A percentile compares a stretch with the other conserved stretches of the same genome.
These are phyloP conservation scores for Drosophila carrolli DNA, from an alignment of 1,140 invertebrate species.

Conservation along the genomic window DNA sequence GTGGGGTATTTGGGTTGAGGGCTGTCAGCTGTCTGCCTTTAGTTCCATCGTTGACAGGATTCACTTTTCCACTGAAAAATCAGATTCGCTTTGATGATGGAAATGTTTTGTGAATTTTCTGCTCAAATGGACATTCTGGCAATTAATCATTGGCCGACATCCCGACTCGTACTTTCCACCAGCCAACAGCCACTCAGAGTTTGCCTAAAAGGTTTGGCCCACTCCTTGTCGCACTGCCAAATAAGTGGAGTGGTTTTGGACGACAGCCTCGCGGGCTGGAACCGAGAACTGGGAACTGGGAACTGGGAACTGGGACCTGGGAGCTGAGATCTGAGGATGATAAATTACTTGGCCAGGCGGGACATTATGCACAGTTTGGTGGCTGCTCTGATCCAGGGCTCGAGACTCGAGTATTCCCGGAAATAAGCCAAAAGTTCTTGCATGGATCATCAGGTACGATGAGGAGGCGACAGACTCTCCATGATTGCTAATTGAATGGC, in stretches of 20 bases:
- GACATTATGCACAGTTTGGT: slow-evolving; percentile 45
- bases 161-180: neutral
- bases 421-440: slow-evolving; percentile 1
- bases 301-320: no score
- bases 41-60: slow-evolving; percentile 6
- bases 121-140: slow-evolving; percentile 64
- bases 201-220: slow-evolving; percentile 59
- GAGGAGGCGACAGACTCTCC: neutral
- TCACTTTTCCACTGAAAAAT: slow-evolving; percentile 17
- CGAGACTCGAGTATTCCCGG: slow-evolving; percentile 15
- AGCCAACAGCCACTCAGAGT: slow-evolving; percentile 30
- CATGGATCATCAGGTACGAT: slow-evolving; percentile 32
- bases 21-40: neutral
- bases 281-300: slow-evolving; percentile 34
- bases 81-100: slow-evolving; percentile 55
- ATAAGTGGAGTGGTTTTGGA: neutral
- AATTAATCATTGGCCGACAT: slow-evolving; percentile 69
- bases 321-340: slow-evolving; percentile 34
- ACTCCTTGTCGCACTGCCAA: neutral
- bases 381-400: neutral
- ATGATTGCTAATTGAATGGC: slow-evolving; percentile 33
- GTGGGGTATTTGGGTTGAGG: neutral
- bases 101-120: slow-evolving; percentile 69
- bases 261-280: slow-evolving; percentile 26
- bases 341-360: slow-evolving; percentile 68